phyloP scores from a whole-genome alignment of 2,113 vertebrate genomes.

The Chaetodon auriga region DNA sequence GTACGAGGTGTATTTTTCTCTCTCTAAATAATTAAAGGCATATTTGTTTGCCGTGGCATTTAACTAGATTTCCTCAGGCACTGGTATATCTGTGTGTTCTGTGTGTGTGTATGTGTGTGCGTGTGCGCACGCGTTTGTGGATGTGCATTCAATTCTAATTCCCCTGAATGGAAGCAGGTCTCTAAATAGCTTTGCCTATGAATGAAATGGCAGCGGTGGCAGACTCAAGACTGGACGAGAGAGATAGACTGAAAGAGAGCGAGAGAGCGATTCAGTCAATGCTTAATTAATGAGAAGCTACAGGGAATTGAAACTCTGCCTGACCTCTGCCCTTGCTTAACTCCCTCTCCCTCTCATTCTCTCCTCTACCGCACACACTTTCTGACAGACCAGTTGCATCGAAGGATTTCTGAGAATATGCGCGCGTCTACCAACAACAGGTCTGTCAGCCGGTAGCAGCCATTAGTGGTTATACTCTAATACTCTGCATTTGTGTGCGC shows the following conservation, averaged over 20 bases:
- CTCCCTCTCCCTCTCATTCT: neutral
- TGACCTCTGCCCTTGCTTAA: conserved; percentile 46
- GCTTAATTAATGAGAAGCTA: conserved; percentile 61
- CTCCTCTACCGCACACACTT: conserved; percentile 16
- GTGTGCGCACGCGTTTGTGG: neutral
- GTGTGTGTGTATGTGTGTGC: neutral
- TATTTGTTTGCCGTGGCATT: conserved; percentile 56
- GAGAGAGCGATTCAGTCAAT: conserved; percentile 17
- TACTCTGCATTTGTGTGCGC: neutral
- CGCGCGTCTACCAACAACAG: neutral
- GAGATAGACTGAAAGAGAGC: conserved; percentile 8
- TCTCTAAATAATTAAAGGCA: neutral
- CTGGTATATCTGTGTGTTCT: neutral
- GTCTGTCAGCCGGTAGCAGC: neutral
- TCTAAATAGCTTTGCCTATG: conserved; percentile 40
- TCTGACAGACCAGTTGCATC: neutral
- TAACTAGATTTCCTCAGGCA: conserved; percentile 31
- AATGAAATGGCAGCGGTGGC: conserved; percentile 51
- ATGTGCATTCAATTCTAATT: conserved; percentile 36
- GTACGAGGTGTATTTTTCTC: neutral
- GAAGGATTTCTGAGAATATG: neutral
- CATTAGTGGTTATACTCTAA: neutral
- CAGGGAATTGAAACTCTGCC: conserved; percentile 42
- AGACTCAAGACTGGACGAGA: conserved; percentile 17
- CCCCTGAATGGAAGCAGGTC: conserved; percentile 30